Evolutionary conservation across 2,113 vertebrate species (phyloP), one percentile per base, ranked within the genome.

Genomic region (Polypterus bichir): DNA sequence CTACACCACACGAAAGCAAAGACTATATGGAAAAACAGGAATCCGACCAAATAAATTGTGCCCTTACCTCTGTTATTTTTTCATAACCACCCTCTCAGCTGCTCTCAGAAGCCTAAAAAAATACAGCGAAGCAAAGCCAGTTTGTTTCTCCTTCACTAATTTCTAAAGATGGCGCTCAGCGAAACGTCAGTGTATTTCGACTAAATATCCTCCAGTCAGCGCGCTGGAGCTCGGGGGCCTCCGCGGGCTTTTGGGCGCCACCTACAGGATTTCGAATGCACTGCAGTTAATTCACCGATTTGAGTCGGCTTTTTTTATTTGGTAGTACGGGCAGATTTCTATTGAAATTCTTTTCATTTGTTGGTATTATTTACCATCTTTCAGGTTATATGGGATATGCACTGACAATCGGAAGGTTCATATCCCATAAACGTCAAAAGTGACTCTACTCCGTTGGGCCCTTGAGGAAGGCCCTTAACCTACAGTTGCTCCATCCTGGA

Each of bases 161-260:
- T 83, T 86, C 69, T 61, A 74, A 88, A 86, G 83, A 87, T 87
- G 86, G 84, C 86, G 84, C 82, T 72, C 64, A 73, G 47, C 46
- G 53, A 54, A 76, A 7, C 72, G 70, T 77, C 76, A 72, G 69
- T 61, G 77, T 65, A 69, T 71, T 72, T 62, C 52, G 61, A 70
- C 68, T 48, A 63, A 61, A 57, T 58, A 66, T 61, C 59, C 62
- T 47, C 66, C 64, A 61, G 59, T 65, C 58, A 55, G 46, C 53
- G 59, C 46, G 59, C 45, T 49, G 1, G n/a, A 44, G 56, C 7
- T 27, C 27, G 27, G 27, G n/a, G 56, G 53, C 47, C 8, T 6
- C 9, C 45, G 44, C 6, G 1, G 46, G 11, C 63, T 48, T 47
- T 4, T 9, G 8, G 11, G 55, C 47, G 47, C 9, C 27, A 46